Base-by-base conservation (phyloP, 1,140 invertebrate genomes). In the Aricia agestis region DNA sequence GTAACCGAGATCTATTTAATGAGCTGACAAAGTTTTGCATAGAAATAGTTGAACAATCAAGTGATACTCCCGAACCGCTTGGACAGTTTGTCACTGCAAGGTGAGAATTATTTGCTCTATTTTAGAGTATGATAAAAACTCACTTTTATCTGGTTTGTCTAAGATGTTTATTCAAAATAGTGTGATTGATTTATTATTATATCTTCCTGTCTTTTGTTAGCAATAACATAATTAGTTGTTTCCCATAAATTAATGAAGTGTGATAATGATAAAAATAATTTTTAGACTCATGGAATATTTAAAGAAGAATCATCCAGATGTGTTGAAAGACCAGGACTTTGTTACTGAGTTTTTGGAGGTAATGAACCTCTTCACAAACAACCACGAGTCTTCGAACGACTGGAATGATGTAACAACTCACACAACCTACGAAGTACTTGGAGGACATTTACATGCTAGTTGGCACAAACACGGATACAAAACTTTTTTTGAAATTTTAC, bases 391-490 rank as follows among this genome's bases (percentile, higher is more conserved):
- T 0, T 82, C 83, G 0, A 85, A 85, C 61, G 78, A 81, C 18
- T 89, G 87, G 87, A 82, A 85, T 15, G 86, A 90, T 6, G 74
- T 86, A 11, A 84, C 73, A 7, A 76, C 83, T 0, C 67, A 76
- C 4, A 75, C 73, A 11, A 70, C 69, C 0, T 86, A 80, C 32
- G 45, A 74, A 10, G 75, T 80, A 4, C 42, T 89, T 7, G 74
- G 52, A 0, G 87, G 87, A 0, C 32, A 85, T 6, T 81, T 83
- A 67, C 76, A 84, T n/a, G 76, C 80, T 71, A 89, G 86, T 65
- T 90, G 87, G 87, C 80, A 87, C 63, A 76, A 72, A 36, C 36
- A 85, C 19, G 87, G 87, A 1, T 90, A 88, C 71, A 85, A 80
- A 57, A 87, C 86, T 0, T 79, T 90, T 7, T 90, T 90, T 52